phyloP scores from a whole-genome alignment of 2,113 vertebrate species.

The Coryphaenoides rupestris region DNA sequence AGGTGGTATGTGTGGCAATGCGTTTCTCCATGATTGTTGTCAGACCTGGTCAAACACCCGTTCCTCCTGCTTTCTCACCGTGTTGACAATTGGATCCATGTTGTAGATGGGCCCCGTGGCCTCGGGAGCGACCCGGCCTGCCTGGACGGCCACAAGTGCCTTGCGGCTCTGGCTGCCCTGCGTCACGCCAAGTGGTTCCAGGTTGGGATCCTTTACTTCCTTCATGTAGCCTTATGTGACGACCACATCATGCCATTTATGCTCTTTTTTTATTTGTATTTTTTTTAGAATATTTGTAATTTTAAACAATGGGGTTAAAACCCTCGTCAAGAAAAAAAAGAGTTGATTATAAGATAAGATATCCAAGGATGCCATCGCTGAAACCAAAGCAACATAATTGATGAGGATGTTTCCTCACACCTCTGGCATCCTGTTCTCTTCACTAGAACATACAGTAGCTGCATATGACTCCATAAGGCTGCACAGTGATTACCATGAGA shows the following conservation, averaged over 20 bases:
- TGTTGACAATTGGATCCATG: slow-evolving; percentile 99
- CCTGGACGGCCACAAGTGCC: slow-evolving; percentile 99
- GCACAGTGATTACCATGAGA: slow-evolving; percentile 89
- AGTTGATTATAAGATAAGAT: slow-evolving; percentile 52
- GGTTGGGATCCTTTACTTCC: slow-evolving; percentile 99
- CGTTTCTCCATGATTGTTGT: slow-evolving; percentile 67
- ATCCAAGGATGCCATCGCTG: slow-evolving; percentile 80
- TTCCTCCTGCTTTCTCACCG: slow-evolving; percentile 85
- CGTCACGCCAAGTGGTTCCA: slow-evolving; percentile 99
- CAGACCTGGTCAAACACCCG: slow-evolving; percentile 99
- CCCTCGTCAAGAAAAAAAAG: too few relatives aligned
- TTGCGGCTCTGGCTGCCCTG: slow-evolving; percentile 99
- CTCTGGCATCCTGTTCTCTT: slow-evolving; percentile 76
- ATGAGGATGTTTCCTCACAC: too few relatives aligned
- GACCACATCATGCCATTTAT: slow-evolving; percentile 43
- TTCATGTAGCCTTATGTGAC: slow-evolving; percentile 99
- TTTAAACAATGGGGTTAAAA: too few relatives aligned
- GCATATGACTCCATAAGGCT: slow-evolving; percentile 96
- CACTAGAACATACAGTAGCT: slow-evolving; percentile 33
- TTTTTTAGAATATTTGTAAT: slow-evolving; percentile 24
- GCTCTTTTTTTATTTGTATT: slow-evolving; percentile 53
- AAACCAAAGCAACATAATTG: too few relatives aligned
- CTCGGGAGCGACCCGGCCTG: slow-evolving; percentile 99
- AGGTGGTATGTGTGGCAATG: slow-evolving; percentile 95
- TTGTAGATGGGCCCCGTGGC: slow-evolving; percentile 99